Evolutionary conservation across 2,797 vertebrate species (phyloP).

Genomic region (Dendrocincla tyrannina): DNA sequence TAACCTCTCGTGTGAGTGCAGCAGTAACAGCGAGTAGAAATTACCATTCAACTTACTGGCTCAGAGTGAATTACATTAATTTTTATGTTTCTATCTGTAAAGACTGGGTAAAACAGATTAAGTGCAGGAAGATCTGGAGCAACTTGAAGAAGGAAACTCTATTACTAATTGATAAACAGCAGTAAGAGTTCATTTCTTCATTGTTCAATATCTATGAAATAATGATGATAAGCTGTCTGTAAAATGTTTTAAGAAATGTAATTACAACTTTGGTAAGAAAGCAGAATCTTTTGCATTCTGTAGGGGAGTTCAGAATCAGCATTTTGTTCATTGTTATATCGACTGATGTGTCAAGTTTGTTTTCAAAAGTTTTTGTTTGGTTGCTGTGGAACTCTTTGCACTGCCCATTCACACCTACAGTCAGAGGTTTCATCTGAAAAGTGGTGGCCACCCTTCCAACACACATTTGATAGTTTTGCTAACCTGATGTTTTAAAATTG

Average conservation of each 20-base stretch:
- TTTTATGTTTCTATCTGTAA: neutral
- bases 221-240: neutral
- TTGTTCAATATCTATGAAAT: neutral
- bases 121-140: neutral
- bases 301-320: neutral
- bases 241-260: neutral
- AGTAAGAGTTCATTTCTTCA: neutral
- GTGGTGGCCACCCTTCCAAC: neutral
- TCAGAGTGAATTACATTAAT: neutral
- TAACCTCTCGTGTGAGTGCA: neutral
- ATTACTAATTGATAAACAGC: neutral
- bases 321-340: neutral
- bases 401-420: neutral
- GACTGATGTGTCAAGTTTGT: neutral
- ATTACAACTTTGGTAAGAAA: neutral
- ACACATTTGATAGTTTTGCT: neutral
- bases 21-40: neutral
- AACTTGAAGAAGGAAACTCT: neutral
- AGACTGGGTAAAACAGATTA: neutral
- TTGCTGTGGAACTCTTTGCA: neutral
- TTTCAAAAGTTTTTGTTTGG: neutral
- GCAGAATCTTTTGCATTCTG: neutral
- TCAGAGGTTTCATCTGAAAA: neutral
- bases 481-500: neutral
- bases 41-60: neutral